Conservation (phyloP, 2,888 invertebrate species). For the Lymantria dispar region DNA sequence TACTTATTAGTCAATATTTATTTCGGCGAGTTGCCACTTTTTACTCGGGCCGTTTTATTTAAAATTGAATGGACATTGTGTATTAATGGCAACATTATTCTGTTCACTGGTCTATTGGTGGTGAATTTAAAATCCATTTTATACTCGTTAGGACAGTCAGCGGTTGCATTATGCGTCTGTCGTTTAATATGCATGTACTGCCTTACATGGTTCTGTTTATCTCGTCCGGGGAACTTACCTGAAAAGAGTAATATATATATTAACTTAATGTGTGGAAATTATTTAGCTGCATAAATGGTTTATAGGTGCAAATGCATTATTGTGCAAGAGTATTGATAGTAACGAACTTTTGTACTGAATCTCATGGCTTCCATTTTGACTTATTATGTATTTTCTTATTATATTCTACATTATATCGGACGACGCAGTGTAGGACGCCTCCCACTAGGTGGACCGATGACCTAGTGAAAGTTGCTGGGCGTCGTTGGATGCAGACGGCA, state of each 20-base stretch:
- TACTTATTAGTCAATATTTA: slow-evolving; percentile 68
- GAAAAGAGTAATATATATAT: slow-evolving; percentile 44
- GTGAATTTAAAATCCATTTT: slow-evolving; percentile 67
- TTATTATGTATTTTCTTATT: no score
- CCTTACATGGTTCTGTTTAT: slow-evolving; percentile 33
- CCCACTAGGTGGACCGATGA: no score
- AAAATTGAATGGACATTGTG: slow-evolving; percentile 44
- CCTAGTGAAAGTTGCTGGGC: no score
- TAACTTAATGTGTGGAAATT: slow-evolving; percentile 14
- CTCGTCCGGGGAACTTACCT: slow-evolving; percentile 57
- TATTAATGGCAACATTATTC: slow-evolving; percentile 60
- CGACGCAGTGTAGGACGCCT: no score
- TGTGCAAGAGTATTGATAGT: no score
- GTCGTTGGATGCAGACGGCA: no score
- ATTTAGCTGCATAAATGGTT: no score
- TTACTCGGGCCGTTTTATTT: slow-evolving; percentile 56
- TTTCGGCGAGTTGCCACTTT: slow-evolving; percentile 58
- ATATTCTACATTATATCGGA: no score
- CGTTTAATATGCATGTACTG: slow-evolving; percentile 34
- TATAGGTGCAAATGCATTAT: no score
- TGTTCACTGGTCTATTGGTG: slow-evolving; percentile 27
- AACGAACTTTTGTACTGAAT: no score
- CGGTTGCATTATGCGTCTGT: slow-evolving; percentile 36
- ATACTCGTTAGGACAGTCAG: slow-evolving; percentile 57
- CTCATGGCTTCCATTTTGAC: no score